Evolutionary conservation across 2,113 vertebrate species (phyloP).

Genomic region (Poecile atricapillus): DNA sequence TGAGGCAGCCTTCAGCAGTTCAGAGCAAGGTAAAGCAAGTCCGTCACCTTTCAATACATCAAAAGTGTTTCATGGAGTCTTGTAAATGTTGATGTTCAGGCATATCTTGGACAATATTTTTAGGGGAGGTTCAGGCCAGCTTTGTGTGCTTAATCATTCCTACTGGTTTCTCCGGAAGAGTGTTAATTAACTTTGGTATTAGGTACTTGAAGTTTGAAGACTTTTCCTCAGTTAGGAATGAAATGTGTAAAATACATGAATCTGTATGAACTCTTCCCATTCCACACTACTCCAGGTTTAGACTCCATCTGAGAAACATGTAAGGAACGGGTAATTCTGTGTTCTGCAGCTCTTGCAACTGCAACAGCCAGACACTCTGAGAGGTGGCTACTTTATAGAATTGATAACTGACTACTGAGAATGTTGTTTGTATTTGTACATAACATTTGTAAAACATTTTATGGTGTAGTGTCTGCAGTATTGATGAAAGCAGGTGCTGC

Average conservation of each 20-base stretch:
- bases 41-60: not conserved
- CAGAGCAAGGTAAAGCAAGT: not conserved
- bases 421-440: not conserved
- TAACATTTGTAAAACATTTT: not conserved
- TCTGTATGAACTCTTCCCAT: not conserved
- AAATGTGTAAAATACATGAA: not conserved
- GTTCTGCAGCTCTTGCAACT: not conserved
- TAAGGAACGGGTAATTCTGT: not conserved
- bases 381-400: not conserved
- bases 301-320: rapidly evolving
- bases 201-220: not conserved
- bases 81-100: not conserved
- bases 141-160: not conserved
- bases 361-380: not conserved
- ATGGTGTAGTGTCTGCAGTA: not conserved
- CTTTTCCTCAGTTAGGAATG: not conserved
- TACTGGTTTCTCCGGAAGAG: not conserved
- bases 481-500: not conserved
- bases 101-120: not conserved
- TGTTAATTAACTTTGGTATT: not conserved
- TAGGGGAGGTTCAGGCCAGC: not conserved
- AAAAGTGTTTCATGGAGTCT: not conserved
- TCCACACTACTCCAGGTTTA: not conserved
- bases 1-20: not conserved
- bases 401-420: not conserved